Base-by-base conservation (phyloP, 2,797 vertebrate genomes). In the Neosalanx taihuensis region DNA sequence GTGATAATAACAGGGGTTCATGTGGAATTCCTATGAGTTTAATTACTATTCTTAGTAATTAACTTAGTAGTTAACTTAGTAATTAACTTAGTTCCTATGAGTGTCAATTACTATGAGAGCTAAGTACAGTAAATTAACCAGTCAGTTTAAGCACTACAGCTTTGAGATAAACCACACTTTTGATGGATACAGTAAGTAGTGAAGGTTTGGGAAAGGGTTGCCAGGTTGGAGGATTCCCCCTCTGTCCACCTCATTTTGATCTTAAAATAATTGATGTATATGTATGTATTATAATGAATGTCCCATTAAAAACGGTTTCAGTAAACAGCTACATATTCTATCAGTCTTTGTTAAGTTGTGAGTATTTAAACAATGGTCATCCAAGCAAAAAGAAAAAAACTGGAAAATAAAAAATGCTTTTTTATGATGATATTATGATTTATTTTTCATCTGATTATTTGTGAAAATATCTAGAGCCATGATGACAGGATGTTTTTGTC, bases 401-500 rank as follows among this genome's bases (percentile, higher is more conserved):
- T 6, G 33, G 9, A 2, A 74, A 49, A n/a, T n/a, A n/a, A n/a
- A n/a, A n/a, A n/a, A n/a, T n/a, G n/a, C n/a, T n/a, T n/a, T n/a
- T n/a, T n/a, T n/a, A n/a, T n/a, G n/a, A n/a, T n/a, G n/a, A n/a
- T n/a, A n/a, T n/a, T n/a, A n/a, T n/a, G n/a, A n/a, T n/a, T n/a
- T n/a, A n/a, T 10, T 41, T 41, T 41, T 9, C 10, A n/a, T n/a
- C 5, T 18, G 51, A 53, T 18, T 17, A 6, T 6, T 3, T n/a
- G 5, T 53, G 15, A n/a, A 53, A 53, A 53, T 53, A 53, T 53
- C 15, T 53, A 17, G 17, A 53, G 3, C 51, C 51, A 17, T 53
- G 51, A 23, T 73, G 66, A 76, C 70, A 63, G 46, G 0, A 29
- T 30, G 64, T 60, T 79, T 89, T 83, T 81, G 81, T 87, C 83